Base-by-base conservation (phyloP, 2,797 vertebrate species). In the Halcyon chelicuti region DNA sequence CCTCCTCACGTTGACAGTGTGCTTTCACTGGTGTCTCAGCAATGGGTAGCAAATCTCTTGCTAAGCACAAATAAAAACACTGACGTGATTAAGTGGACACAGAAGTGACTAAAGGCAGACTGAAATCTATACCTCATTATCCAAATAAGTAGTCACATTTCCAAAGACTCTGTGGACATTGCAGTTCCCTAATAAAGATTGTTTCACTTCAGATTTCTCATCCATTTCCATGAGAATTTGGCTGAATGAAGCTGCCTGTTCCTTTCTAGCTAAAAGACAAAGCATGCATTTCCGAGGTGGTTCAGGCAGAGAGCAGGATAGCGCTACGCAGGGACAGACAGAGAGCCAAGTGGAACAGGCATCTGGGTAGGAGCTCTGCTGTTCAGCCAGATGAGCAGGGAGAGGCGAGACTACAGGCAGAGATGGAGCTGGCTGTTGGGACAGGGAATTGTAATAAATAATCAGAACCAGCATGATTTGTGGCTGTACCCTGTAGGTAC, bases 401-500 rank as follows among this genome's bases (percentile, higher is more conserved):
- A 47, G 23, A 86, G 33, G 13, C 25, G 79, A 55, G 51, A 84
- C 47, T 44, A 77, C 28, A 44, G 66, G 25, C 58, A 95, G 57
- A 93, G 39, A 33, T 29, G 49, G 42, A 95, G 39, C 40, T 91
- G 76, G 20, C 46, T 68, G 11, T 42, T 49, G 60, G 39, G 28
- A 82, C 40, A 77, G 18, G 55, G 74, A 85, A 85, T 51, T 90
- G 62, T 89, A 96, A 85, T 91, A 89, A 94, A 94, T 80, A 96
- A 92, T 42, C 16, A 73, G 72, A 91, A 78, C 19, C 35, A 52
- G 46, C 49, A 70, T 5, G 7, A 42, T 29, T 57, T 88, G 13
- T 82, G 52, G 12, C 40, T 76, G n/a, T n/a, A n/a, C 40, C 17
- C 67, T 70, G 3, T n/a, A 75, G 40, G 25, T 63, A 40, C 72